Evolutionary conservation across 2,113 vertebrate species (phyloP), one percentile per base, ranked within the genome.

Genomic region (Gulo gulo): DNA sequence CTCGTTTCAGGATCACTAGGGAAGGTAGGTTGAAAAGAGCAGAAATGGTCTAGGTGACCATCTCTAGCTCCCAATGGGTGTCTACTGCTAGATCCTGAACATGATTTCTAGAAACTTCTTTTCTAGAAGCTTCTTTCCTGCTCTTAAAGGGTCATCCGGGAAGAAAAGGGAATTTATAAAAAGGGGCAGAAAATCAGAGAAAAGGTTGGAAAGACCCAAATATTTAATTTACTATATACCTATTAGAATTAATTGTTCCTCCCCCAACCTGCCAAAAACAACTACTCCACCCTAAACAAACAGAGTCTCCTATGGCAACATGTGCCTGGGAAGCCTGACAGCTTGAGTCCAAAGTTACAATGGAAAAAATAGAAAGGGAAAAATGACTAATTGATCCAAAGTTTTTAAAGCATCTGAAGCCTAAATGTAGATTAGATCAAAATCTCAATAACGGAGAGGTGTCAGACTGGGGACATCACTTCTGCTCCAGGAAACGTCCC

Each of bases 281-380:
- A 88, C 80, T 45, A 97, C 98, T 98, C 98, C 98, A 98, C 98
- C 98, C 98, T 98, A 98, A 99, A 99, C 98, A 99, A 99, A 99
- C 95, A 99, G 73, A 98, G 98, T 98, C 94, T 98, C 94, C 98
- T 97, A 98, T 98, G 94, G 98, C 97, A 99, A 99, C 98, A 57
- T 92, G 97, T 73, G 97, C 88, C 98, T 98, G 98, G 97, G 97
- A 98, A 98, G 98, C 97, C 97, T 91, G 97, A 98, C 97, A 98
- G 67, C 97, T 98, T 97, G 96, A 94, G 88, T 91, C 97, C 96
- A 96, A 97, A 97, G 98, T 98, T 97, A 98, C 97, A 94, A 42
- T 98, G 98, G 98, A 98, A 98, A 98, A 98, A 97, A 84, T 34
- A 95, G 92, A 95, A 98, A 92, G 86, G 97, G 93, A 98, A 98